These are phyloP conservation scores for Clupea harengus DNA, from an alignment of 2,113 vertebrate species.

Conservation along the genomic window DNA sequence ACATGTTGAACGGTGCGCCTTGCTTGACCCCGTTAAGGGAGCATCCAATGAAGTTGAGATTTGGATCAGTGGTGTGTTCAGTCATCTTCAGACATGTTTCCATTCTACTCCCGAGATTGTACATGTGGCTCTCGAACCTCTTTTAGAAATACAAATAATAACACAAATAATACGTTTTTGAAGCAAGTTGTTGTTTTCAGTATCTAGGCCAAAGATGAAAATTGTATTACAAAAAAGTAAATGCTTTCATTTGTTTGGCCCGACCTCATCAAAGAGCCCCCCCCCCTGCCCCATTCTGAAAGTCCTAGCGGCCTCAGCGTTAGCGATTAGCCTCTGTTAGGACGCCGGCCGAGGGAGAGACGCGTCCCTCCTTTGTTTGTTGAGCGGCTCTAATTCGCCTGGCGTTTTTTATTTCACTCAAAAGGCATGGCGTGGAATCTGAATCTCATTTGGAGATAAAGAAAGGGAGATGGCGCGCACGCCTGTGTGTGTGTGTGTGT, in stretches of 20 bases:
- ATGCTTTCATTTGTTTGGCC: neutral
- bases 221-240: neutral
- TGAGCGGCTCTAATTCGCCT: neutral
- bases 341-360: neutral
- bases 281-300: neutral
- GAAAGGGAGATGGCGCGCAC: constrained; percentile 55
- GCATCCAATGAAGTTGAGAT: neutral
- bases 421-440: constrained; percentile 69
- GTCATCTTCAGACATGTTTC: neutral
- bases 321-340: constrained; percentile 16
- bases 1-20: neutral
- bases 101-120: neutral
- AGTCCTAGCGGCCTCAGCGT: neutral
- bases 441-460: constrained; percentile 74
- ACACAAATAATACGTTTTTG: too few species aligned
- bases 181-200: neutral
- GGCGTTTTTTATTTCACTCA: neutral
- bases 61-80: neutral
- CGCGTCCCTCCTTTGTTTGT: neutral
- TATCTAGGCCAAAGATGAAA: neutral
- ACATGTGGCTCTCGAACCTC: neutral
- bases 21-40: neutral
- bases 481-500: constrained; percentile 19
- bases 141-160: neutral
- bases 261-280: constrained; percentile 23